Evolutionary conservation across 2,888 invertebrate genomes (phyloP).

Genomic region (Andrena camellia): DNA sequence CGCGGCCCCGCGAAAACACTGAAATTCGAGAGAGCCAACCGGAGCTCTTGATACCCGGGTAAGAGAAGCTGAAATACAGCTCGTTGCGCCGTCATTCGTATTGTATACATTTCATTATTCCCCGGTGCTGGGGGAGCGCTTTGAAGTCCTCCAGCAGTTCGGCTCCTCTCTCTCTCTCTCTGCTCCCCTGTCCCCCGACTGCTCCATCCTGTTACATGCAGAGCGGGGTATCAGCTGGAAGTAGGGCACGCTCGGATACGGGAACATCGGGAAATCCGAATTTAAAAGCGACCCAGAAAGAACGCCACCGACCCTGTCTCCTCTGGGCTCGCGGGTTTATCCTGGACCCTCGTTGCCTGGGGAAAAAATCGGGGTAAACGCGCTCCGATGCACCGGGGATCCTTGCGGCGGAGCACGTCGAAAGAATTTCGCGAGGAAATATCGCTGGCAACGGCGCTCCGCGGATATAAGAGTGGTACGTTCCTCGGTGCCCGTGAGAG

Average conservation of each 20-base stretch:
- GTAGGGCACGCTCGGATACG: constrained; percentile 53
- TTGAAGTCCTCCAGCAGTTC: constrained; percentile 47
- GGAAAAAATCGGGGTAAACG: constrained; percentile 28
- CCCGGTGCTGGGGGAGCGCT: constrained; percentile 38
- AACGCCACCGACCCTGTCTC: constrained; percentile 16
- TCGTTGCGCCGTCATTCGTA: constrained; percentile 32
- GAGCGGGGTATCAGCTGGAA: constrained; percentile 45
- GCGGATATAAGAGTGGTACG: too few relatives aligned
- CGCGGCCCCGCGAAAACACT: constrained; percentile 19
- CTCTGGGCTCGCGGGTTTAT: constrained; percentile 36
- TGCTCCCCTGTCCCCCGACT: constrained; percentile 10
- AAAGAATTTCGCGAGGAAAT: constrained; percentile 2
- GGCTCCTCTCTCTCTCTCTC: constrained; percentile 16
- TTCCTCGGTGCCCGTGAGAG: too few relatives aligned
- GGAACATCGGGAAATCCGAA: constrained; percentile 50
- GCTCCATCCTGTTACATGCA: constrained; percentile 55
- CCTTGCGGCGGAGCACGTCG: background rate
- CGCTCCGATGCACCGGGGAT: background rate
- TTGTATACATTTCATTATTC: constrained; percentile 61
- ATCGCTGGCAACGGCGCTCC: too few relatives aligned
- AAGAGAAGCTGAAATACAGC: constrained; percentile 29
- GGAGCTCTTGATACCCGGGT: constrained; percentile 16
- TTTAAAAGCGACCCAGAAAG: constrained; percentile 59
- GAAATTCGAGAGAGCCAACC: constrained; percentile 10
- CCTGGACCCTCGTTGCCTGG: constrained; percentile 17